phyloP scores from a whole-genome alignment of 2,888 invertebrate species.

The Sinotaia quadrata region DNA sequence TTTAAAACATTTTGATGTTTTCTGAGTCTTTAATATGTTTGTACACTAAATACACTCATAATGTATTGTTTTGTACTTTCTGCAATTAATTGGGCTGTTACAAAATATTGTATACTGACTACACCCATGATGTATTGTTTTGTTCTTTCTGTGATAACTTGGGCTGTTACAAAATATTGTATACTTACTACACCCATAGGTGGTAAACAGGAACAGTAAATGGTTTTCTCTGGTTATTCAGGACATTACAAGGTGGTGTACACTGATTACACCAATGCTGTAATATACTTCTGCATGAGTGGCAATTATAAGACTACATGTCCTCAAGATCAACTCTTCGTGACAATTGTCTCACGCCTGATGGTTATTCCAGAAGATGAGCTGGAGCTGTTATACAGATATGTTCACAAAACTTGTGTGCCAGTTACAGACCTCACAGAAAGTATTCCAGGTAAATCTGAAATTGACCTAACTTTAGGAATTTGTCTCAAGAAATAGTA shows the following conservation, averaged over 20 bases:
- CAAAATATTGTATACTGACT: no score
- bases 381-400: not conserved
- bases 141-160: no score
- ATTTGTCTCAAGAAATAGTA: no score
- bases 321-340: conserved; percentile 1
- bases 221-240: not conserved
- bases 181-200: no score
- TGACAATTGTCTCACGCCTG: conserved; percentile 28
- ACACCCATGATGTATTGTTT: no score
- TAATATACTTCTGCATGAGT: conserved; percentile 20
- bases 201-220: not conserved
- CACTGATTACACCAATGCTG: conserved; percentile 29
- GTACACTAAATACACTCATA: no score
- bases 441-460: conserved; percentile 13
- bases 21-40: no score
- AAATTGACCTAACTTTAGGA: no score
- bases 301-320: conserved; percentile 6
- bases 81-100: no score
- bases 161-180: no score
- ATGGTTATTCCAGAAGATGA: conserved; percentile 6
- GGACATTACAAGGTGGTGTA: conserved; percentile 26
- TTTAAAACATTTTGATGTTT: no score
- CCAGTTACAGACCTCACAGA: conserved; percentile 8
- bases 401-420: conserved; percentile 5
- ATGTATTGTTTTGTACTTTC: no score